phyloP scores from a whole-genome alignment of 2,888 invertebrate species.

The Limnephilus lunatus region DNA sequence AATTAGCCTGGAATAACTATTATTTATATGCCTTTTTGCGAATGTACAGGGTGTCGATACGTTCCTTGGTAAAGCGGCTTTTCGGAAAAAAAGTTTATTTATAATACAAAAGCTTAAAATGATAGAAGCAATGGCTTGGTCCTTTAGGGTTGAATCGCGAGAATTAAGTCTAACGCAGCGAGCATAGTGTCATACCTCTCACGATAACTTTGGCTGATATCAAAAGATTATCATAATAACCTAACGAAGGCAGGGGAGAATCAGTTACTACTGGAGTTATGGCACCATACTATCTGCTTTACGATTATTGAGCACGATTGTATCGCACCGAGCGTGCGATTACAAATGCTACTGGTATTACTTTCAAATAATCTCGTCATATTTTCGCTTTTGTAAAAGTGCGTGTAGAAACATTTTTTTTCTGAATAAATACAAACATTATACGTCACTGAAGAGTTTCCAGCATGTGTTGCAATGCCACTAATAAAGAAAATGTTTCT shows the following conservation, averaged over 20 bases:
- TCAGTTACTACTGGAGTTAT: conserved; percentile 53
- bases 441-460: no score
- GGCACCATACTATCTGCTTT: conserved; percentile 45
- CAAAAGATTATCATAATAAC: conserved; percentile 61
- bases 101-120: no score
- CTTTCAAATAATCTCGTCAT: background rate
- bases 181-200: background rate
- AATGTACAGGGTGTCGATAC: no score
- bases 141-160: conserved; percentile 10
- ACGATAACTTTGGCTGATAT: conserved; percentile 56
- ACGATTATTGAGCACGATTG: conserved; percentile 59
- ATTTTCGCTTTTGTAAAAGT: background rate
- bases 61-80: no score
- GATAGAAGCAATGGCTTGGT: background rate
- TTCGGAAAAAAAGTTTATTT: no score
- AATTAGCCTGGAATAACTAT: no score
- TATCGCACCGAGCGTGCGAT: conserved; percentile 46
- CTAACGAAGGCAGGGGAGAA: conserved; percentile 49
- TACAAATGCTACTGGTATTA: conserved; percentile 16
- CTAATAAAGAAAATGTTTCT: no score
- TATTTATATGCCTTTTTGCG: no score
- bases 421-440: no score
- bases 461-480: no score
- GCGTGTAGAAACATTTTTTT: background rate
- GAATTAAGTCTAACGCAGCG: conserved; percentile 23